Percentiles rank a stretch among this genome's conserved stretches.
Conservation (phyloP, 2,113 vertebrate species). For the Synodontis membranacea region DNA sequence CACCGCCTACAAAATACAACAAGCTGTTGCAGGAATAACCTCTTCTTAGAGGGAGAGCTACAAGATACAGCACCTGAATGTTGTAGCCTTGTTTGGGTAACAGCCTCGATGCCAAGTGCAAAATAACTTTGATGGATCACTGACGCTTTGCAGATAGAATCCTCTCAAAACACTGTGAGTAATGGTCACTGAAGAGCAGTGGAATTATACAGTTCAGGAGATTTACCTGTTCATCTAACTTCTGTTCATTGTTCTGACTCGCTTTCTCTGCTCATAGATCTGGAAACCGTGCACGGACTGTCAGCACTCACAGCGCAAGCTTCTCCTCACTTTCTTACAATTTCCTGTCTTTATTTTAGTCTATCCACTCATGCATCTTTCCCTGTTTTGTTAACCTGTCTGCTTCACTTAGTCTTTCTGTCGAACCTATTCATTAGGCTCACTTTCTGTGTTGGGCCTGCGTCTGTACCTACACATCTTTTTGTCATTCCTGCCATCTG, state of each 20-base stretch:
- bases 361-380: slow-evolving; percentile 5
- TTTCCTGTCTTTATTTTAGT: not conserved
- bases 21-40: no score
- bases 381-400: not conserved
- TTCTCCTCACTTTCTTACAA: not conserved
- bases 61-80: no score
- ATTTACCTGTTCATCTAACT: not conserved
- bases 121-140: not conserved
- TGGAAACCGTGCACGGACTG: not conserved
- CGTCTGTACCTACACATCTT: not conserved
- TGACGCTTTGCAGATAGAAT: not conserved
- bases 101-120: not conserved
- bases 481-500: not conserved
- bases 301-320: slow-evolving; percentile 11
- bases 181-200: not conserved
- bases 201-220: slow-evolving; percentile 1
- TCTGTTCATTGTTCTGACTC: not conserved
- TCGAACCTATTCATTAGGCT: not conserved
- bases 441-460: slow-evolving; percentile 8
- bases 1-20: no score
- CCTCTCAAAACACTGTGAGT: not conserved
- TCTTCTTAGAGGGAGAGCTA: not conserved
- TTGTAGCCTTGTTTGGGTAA: not conserved
- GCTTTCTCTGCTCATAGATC: not conserved
- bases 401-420: not conserved